phyloP scores from a whole-genome alignment of 2,797 vertebrate genomes.

The Mus minutoides region DNA sequence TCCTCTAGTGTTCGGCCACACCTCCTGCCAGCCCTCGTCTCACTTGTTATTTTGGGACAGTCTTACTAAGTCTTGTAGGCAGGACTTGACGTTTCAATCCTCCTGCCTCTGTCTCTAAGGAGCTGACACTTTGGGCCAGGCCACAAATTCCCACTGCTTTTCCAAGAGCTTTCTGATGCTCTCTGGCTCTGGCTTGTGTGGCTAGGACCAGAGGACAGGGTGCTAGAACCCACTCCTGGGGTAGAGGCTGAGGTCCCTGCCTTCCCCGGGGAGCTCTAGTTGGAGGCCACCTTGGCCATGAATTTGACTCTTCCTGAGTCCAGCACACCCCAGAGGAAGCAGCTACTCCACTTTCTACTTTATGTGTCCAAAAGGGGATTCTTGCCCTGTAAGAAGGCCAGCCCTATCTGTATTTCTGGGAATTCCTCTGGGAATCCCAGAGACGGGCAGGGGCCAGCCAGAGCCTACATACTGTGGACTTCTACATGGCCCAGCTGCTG shows the following conservation, averaged over 20 bases:
- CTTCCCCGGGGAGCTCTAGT: background rate
- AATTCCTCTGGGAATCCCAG: background rate
- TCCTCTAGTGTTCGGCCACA: background rate
- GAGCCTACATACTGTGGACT: background rate
- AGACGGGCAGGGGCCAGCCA: background rate
- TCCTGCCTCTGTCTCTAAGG: background rate
- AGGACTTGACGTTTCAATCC: background rate
- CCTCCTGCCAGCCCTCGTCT: background rate
- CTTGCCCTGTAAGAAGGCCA: background rate
- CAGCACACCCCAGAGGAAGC: background rate
- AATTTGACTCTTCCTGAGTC: background rate
- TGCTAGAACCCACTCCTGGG: background rate
- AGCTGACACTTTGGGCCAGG: background rate
- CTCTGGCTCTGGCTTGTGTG: background rate
- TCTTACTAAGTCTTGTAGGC: background rate
- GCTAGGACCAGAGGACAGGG: background rate
- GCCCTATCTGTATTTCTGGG: background rate
- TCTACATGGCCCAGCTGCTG: fast-evolving
- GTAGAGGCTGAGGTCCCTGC: background rate
- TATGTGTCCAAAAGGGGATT: background rate
- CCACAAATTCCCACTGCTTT: background rate
- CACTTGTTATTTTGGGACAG: background rate
- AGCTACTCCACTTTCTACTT: background rate
- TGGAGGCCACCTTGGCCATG: background rate
- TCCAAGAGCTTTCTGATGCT: background rate